Percentiles rank a stretch among this genome's conserved stretches.
Evolutionary conservation across 2,113 vertebrate genomes (phyloP).

Genomic region (Tauraco erythrolophus): DNA sequence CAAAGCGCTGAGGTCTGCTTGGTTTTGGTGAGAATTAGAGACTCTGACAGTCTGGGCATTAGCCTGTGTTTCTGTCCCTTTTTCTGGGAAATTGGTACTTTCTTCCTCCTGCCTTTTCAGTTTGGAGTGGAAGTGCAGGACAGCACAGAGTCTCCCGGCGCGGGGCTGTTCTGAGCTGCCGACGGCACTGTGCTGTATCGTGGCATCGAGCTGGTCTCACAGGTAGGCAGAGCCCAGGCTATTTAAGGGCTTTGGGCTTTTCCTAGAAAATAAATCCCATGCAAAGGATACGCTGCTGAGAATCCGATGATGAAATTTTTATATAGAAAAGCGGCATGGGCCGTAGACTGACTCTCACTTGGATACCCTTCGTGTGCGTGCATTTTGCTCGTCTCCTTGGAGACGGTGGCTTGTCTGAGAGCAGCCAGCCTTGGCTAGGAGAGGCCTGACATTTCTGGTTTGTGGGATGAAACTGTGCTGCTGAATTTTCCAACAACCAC

Average conservation of each 20-base stretch:
- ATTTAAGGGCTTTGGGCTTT: not conserved
- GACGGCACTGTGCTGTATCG: accelerated
- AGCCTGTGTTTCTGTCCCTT: not conserved
- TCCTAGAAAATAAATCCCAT: not conserved
- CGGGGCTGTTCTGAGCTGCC: not conserved
- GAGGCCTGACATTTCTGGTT: conserved; percentile 48
- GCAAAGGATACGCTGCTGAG: not conserved
- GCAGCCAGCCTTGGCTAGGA: conserved; percentile 61
- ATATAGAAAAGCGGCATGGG: not conserved
- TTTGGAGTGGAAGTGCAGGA: not conserved
- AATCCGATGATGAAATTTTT: conserved; percentile 9
- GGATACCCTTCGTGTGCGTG: conserved; percentile 44
- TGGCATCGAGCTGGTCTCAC: not conserved
- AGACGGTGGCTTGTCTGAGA: conserved; percentile 54
- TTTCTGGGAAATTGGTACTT: not conserved
- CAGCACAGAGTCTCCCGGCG: not conserved
- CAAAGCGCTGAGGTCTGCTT: not conserved
- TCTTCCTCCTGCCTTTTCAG: not conserved
- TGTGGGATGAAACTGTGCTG: conserved; percentile 28
- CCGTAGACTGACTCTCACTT: conserved; percentile 33
- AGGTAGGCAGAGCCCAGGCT: not conserved
- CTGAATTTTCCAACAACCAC: conserved; percentile 1
- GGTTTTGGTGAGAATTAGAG: not conserved
- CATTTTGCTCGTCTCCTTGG: conserved; percentile 59
- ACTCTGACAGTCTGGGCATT: not conserved